A percentile compares a stretch with the other conserved stretches of the same genome.
Evolutionary conservation across 2,797 vertebrate species (phyloP).

Genomic region (Scolopax rusticola): DNA sequence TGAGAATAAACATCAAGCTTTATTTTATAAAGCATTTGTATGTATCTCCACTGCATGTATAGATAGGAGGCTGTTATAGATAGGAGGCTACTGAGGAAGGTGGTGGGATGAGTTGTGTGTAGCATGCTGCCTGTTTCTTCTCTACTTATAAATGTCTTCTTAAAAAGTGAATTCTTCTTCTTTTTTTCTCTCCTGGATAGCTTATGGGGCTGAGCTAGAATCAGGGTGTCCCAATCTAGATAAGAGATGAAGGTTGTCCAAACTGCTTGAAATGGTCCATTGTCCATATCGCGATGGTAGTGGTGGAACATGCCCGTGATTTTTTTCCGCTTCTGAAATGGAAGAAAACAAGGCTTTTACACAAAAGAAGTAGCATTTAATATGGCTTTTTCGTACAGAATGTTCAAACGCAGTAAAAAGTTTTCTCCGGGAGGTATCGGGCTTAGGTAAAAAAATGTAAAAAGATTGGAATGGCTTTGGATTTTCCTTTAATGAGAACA

Average conservation of each 20-base stretch:
- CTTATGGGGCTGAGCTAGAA: neutral
- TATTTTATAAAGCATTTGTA: fast-evolving
- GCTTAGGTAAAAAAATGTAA: neutral
- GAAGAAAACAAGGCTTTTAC: neutral
- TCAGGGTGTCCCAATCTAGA: neutral
- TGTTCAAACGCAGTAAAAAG: neutral
- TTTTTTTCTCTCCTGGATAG: neutral
- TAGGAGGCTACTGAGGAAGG: neutral
- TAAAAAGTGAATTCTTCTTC: neutral
- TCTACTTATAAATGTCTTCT: neutral
- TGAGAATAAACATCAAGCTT: too few species aligned
- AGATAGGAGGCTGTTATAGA: too few species aligned
- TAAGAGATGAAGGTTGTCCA: neutral
- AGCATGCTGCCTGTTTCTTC: neutral
- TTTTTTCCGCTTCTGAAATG: neutral
- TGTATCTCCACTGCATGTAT: fast-evolving
- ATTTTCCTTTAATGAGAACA: neutral
- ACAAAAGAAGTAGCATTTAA: neutral
- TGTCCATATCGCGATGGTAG: too few species aligned
- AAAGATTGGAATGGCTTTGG: neutral
- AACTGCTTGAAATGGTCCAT: neutral
- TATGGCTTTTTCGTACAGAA: neutral
- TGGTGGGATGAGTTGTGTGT: neutral
- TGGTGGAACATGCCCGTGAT: neutral
- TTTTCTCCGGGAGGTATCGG: neutral